phyloP scores from a whole-genome alignment of 2,797 vertebrate genomes.

The Siniperca undulata region DNA sequence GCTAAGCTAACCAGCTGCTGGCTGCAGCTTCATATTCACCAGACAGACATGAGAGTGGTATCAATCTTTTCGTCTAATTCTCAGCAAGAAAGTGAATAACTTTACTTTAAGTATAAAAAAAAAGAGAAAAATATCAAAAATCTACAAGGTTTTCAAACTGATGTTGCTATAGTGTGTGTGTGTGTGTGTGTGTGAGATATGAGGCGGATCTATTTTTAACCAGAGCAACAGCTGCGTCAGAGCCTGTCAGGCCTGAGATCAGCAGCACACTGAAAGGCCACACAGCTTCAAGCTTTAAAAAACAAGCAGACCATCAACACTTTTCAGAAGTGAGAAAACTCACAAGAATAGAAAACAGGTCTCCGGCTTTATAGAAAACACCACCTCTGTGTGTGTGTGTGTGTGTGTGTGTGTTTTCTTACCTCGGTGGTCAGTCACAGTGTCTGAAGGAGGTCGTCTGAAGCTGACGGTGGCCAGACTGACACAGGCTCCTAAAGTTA shows the following conservation, averaged over 20 bases:
- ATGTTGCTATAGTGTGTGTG: neutral
- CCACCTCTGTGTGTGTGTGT: neutral
- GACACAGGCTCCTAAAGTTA: slow-evolving; percentile 69
- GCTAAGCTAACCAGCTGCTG: neutral
- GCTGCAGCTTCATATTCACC: too few relatives aligned
- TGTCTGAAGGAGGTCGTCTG: slow-evolving; percentile 21
- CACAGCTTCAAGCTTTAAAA: neutral
- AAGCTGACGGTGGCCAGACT: slow-evolving; percentile 15
- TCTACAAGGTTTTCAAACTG: neutral
- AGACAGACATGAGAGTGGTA: neutral
- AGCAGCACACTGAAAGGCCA: slow-evolving; percentile 9
- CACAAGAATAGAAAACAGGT: neutral
- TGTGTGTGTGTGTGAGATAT: slow-evolving; percentile 3
- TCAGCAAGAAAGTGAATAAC: neutral
- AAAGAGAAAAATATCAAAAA: neutral
- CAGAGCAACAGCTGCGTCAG: slow-evolving; percentile 63
- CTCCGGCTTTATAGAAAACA: neutral
- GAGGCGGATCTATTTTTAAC: slow-evolving; percentile 63
- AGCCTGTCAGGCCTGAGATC: slow-evolving; percentile 42
- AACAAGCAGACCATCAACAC: neutral
- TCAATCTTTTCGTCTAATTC: neutral
- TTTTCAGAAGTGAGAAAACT: slow-evolving; percentile 31
- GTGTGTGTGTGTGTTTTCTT: slow-evolving; percentile 39
- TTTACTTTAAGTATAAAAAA: neutral
- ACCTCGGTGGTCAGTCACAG: slow-evolving; percentile 43